Evolutionary conservation across 2,888 invertebrate genomes (phyloP), one percentile per base, ranked within the genome.

Genomic region (Drosophila mimetica): DNA sequence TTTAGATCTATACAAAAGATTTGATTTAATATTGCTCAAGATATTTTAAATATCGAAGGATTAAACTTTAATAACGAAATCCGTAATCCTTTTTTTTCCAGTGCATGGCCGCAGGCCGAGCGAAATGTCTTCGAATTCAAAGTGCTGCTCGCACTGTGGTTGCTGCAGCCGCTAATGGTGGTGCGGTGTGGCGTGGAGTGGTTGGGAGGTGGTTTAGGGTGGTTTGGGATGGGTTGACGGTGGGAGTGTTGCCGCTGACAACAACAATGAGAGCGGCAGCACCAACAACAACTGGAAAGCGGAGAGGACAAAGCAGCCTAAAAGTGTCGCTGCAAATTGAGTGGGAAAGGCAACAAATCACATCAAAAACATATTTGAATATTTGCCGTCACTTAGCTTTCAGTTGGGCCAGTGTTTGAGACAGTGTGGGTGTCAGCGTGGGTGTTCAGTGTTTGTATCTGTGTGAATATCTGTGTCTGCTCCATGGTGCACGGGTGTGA

Each of bases 331-430:
- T 47, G 53, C 66, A 79, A 85, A 87, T 76, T 82, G 83, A 71
- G 76, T 79, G 79, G 75, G 74, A 75, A 72, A 69, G 69, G 71
- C 72, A 76, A 70, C 76, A 88, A 84, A 85, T 88, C 84, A 84
- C 85, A 86, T 88, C 85, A 86, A 86, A 88, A 83, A 88, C 87
- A 84, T 84, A 86, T 84, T 88, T 88, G 84, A 87, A 84, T 84
- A 84, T 84, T 86, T 84, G 87, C 84, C 86, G 76, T 83, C 75
- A 83, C 86, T 83, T 83, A 86, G 88, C 83, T 86, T 79, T 79
- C 66, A 64, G 79, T 44, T 42, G 44, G 46, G 59, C 39, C 66
- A 57, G 48, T 50, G 59, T 28, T 59, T 50, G 50, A 37, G 42
- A 11, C 51, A 20, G 20, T 20, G 32, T 34, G 32, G 14, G 20